These are phyloP conservation scores for Chloebia gouldiae DNA, from an alignment of 2,113 vertebrate species.

Conservation along the genomic window DNA sequence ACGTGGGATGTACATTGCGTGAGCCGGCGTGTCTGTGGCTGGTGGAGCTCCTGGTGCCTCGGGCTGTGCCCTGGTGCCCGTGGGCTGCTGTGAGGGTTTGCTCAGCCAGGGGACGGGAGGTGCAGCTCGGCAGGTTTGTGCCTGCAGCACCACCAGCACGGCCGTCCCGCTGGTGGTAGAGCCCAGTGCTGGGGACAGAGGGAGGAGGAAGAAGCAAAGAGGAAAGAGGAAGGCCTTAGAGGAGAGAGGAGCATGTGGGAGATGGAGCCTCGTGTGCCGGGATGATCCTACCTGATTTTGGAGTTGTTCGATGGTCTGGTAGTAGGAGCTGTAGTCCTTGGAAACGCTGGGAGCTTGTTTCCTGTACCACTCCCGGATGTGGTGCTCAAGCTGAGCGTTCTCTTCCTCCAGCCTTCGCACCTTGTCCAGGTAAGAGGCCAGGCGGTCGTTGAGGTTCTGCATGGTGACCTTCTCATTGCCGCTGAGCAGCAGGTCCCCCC, in stretches of 20 bases:
- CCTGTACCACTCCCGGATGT: conserved; percentile 74
- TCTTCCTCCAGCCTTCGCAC: conserved; percentile 71
- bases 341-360: conserved; percentile 43
- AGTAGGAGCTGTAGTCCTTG: conserved; percentile 73
- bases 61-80: background rate
- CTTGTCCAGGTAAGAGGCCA: conserved; percentile 71
- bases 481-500: conserved; percentile 53
- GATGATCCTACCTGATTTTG: conserved; percentile 56
- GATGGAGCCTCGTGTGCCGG: fast-evolving
- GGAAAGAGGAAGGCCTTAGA: background rate
- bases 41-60: background rate
- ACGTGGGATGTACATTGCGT: fast-evolving
- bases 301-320: conserved; percentile 69
- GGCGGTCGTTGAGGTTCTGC: conserved; percentile 74
- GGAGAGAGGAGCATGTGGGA: fast-evolving
- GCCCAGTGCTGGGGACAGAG: background rate
- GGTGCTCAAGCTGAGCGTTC: conserved; percentile 67
- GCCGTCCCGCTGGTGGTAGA: fast-evolving
- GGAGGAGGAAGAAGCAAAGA: background rate
- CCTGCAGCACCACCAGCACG: background rate
- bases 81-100: background rate
- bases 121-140: background rate
- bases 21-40: background rate
- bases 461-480: background rate
- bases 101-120: background rate